These are phyloP conservation scores for Psophia crepitans DNA, from an alignment of 2,113 vertebrate species.

Conservation along the genomic window DNA sequence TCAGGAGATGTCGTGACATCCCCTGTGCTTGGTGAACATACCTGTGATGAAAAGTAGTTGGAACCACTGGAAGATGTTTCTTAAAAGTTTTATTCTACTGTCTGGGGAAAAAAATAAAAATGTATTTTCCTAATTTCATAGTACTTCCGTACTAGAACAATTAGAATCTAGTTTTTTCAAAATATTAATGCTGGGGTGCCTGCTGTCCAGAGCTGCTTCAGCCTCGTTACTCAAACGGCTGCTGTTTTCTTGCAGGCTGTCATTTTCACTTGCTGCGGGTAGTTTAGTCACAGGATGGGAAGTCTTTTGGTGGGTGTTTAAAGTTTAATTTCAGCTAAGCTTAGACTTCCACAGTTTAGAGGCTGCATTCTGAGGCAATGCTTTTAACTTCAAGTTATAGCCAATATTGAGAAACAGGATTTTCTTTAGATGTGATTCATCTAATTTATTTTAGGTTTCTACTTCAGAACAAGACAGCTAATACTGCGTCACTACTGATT, in stretches of 20 bases:
- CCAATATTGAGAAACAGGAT: background rate
- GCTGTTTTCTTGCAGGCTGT: background rate
- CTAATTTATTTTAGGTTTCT: background rate
- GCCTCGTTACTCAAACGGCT: background rate
- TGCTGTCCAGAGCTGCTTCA: background rate
- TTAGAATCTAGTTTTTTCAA: background rate
- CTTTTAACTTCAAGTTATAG: background rate
- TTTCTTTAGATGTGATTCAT: background rate
- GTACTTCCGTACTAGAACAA: background rate
- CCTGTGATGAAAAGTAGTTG: background rate
- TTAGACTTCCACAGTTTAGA: background rate
- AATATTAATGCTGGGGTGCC: background rate
- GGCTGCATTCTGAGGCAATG: background rate
- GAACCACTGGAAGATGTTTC: background rate
- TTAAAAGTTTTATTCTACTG: background rate
- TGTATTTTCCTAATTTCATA: background rate
- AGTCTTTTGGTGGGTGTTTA: background rate
- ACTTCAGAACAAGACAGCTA: background rate
- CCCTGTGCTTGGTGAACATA: background rate
- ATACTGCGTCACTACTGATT: background rate
- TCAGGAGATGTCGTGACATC: background rate
- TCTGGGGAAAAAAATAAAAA: background rate
- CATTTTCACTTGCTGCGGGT: background rate
- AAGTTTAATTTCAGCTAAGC: background rate
- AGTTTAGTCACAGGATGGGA: background rate